Evolutionary conservation across 2,797 vertebrate species (phyloP).

Genomic region (Garrulus glandarius): DNA sequence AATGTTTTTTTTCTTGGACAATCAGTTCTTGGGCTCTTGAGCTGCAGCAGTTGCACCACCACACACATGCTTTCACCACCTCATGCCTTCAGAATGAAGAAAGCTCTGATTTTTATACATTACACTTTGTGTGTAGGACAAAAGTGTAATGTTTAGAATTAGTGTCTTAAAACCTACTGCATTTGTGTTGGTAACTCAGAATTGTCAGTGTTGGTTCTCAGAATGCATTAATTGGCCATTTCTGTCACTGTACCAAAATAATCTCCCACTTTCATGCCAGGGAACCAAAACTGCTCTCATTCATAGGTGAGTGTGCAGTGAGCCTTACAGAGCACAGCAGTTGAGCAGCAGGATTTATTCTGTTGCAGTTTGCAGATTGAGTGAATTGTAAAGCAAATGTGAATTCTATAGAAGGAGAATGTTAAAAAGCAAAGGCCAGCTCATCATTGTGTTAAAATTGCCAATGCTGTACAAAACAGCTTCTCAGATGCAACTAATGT

Average conservation of each 20-base stretch:
- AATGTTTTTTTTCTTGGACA: conserved; percentile 54
- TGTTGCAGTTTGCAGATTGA: not conserved
- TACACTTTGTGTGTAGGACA: not conserved
- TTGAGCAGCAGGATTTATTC: not conserved
- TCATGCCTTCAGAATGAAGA: not conserved
- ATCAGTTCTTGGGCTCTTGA: conserved; percentile 31
- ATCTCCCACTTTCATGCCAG: not conserved
- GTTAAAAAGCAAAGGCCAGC: not conserved
- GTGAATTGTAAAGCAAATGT: not conserved
- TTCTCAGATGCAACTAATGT: not conserved
- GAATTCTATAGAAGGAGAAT: not conserved
- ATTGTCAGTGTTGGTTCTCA: not conserved
- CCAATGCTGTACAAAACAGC: not conserved
- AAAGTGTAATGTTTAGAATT: not conserved
- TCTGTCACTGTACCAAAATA: not conserved
- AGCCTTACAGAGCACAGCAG: not conserved
- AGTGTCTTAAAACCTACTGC: not conserved
- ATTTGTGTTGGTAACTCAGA: not conserved
- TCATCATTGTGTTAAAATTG: not conserved
- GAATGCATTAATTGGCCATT: not conserved
- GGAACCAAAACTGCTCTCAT: not conserved
- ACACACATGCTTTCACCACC: not conserved
- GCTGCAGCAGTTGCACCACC: not conserved
- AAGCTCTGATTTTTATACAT: not conserved
- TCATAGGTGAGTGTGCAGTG: not conserved